Percentiles rank a stretch among this genome's conserved stretches.
These are phyloP conservation scores for Pogonomyrmex californicus DNA, from an alignment of 1,140 invertebrate species.

Conservation along the genomic window DNA sequence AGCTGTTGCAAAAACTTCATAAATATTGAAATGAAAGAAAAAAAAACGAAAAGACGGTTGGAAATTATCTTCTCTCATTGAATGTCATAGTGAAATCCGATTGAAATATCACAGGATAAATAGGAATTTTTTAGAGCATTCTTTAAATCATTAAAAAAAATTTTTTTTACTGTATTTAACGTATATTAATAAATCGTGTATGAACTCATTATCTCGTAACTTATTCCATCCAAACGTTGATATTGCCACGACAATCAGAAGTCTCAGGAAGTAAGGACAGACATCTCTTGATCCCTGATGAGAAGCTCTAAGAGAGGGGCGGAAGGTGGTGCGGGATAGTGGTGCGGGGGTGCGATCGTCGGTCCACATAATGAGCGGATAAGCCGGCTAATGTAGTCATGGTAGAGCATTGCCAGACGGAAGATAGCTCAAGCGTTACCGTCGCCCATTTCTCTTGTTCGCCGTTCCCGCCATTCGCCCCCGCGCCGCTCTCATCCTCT, in stretches of 20 bases:
- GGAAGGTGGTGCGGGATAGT: neutral
- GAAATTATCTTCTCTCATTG: neutral
- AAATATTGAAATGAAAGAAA: neutral
- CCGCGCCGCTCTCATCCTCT: slow-evolving; percentile 31
- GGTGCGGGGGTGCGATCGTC: slow-evolving; percentile 70
- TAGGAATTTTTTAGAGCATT: neutral
- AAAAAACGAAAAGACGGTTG: neutral
- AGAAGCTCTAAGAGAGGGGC: slow-evolving; percentile 23
- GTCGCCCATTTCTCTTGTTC: slow-evolving; percentile 51
- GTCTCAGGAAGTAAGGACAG: slow-evolving; percentile 47
- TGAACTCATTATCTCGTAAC: neutral
- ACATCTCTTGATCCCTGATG: slow-evolving; percentile 58
- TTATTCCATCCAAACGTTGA: neutral
- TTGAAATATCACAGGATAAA: neutral
- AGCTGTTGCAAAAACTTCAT: neutral
- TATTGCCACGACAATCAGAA: slow-evolving; percentile 49
- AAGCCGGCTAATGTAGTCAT: slow-evolving; percentile 79
- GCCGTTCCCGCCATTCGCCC: neutral
- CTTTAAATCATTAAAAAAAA: too few relatives aligned
- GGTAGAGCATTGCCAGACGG: slow-evolving; percentile 67
- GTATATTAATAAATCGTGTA: neutral
- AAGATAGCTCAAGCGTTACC: slow-evolving; percentile 64
- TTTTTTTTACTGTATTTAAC: too few relatives aligned
- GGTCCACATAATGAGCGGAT: slow-evolving; percentile 79
- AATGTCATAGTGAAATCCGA: neutral